Evolutionary conservation across 37 sponge, comb jelly and placozoan species (phyloP).

Genomic region (Dysidea cf. avara): DNA sequence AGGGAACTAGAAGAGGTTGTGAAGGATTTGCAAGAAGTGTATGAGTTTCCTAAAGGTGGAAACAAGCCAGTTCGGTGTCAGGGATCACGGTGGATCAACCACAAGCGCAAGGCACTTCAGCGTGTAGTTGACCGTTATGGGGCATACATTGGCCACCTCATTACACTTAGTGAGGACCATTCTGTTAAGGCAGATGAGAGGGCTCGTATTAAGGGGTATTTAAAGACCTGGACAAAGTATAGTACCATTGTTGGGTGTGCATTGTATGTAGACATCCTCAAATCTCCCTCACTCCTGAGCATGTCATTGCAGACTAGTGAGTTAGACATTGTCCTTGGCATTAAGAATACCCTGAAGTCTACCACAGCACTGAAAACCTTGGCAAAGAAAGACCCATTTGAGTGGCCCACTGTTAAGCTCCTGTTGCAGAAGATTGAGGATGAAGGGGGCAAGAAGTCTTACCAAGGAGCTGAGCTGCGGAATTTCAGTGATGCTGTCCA

Average conservation of each 20-base stretch:
- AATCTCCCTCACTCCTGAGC: constrained; percentile 53
- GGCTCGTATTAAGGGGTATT: constrained; percentile 31
- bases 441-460: constrained; percentile 12
- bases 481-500: constrained; percentile 15
- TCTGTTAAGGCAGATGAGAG: constrained; percentile 33
- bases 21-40: constrained; percentile 52
- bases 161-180: constrained; percentile 17
- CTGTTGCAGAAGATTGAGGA: constrained; percentile 25
- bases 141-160: constrained; percentile 41
- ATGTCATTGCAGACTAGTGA: constrained; percentile 47
- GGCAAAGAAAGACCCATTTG: constrained; percentile 32
- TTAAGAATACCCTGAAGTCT: constrained; percentile 43
- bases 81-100: constrained; percentile 52
- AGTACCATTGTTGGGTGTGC: constrained; percentile 44
- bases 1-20: constrained; percentile 38
- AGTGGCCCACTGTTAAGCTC: constrained; percentile 45
- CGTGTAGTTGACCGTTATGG: constrained; percentile 42
- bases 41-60: constrained; percentile 34
- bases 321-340: constrained; percentile 1
- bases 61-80: constrained; percentile 46
- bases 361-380: constrained; percentile 22
- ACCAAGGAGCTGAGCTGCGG: constrained; percentile 28
- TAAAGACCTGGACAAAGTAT: constrained; percentile 38
- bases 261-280: constrained; percentile 52
- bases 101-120: constrained; percentile 48